Percentiles rank a stretch among this genome's conserved stretches.
Conservation (phyloP, 1,140 invertebrate genomes). For the Conus betulinus region DNA sequence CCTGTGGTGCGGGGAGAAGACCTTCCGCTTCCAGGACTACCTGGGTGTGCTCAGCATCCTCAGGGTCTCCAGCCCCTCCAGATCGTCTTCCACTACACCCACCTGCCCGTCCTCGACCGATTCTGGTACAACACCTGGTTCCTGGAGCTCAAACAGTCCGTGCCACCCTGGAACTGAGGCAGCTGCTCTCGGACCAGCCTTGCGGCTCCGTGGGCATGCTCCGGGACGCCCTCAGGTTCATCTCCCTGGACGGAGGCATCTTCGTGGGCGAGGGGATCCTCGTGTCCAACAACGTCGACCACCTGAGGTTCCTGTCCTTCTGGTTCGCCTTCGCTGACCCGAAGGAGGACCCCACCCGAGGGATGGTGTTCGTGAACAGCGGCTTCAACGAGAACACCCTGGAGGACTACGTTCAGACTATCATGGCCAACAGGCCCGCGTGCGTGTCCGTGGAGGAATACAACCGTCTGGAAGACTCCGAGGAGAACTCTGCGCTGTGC, state of each 20-base stretch:
- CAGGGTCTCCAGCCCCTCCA: conserved; percentile 29
- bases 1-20: conserved; percentile 43
- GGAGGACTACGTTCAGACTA: not conserved
- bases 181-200: not conserved
- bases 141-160: conserved; percentile 36
- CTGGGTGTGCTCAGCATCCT: conserved; percentile 30
- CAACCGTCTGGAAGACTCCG: not conserved
- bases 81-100: conserved; percentile 42
- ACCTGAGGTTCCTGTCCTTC: not conserved
- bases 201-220: conserved; percentile 14
- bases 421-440: not conserved
- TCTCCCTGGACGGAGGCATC: not conserved
- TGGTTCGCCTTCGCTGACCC: conserved; percentile 28
- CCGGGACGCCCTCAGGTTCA: not conserved
- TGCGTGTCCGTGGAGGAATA: conserved; percentile 13
- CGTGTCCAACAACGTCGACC: not conserved
- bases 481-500: conserved; percentile 1
- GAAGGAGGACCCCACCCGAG: not conserved
- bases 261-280: conserved; percentile 28
- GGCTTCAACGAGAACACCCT: conserved; percentile 20
- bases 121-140: conserved; percentile 44
- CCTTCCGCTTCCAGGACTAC: conserved; percentile 43
- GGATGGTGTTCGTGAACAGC: conserved; percentile 17
- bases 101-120: conserved; percentile 30
- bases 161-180: conserved; percentile 24